phyloP scores from a whole-genome alignment of 1,140 invertebrate species.

The Drosophila orosa region DNA sequence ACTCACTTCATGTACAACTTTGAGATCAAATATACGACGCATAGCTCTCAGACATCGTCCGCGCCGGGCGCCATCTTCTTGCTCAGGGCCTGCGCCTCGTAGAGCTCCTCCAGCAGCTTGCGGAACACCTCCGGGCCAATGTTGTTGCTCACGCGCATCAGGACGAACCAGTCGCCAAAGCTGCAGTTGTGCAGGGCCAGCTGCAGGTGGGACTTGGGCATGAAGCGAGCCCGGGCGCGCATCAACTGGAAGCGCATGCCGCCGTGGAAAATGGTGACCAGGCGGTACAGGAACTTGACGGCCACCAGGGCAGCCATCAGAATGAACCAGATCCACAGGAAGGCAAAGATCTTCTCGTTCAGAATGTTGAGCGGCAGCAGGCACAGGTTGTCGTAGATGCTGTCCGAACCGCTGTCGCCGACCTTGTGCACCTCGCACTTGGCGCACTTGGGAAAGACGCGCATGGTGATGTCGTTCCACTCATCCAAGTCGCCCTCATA shows the following conservation, averaged over 20 bases:
- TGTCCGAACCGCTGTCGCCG: slow-evolving; percentile 87
- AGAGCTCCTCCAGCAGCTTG: slow-evolving; percentile 85
- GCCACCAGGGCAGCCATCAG: slow-evolving; percentile 87
- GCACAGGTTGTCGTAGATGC: slow-evolving; percentile 88
- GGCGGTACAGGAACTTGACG: slow-evolving; percentile 87
- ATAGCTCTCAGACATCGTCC: slow-evolving; percentile 28
- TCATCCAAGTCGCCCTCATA: slow-evolving; percentile 73
- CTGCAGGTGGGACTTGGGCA: slow-evolving; percentile 46
- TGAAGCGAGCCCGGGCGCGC: slow-evolving; percentile 84
- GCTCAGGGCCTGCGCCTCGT: slow-evolving; percentile 42
- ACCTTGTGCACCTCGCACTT: slow-evolving; percentile 90
- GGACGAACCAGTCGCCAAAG: slow-evolving; percentile 89
- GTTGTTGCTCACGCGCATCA: slow-evolving; percentile 88
- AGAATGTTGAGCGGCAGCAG: slow-evolving; percentile 91
- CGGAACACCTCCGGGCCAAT: slow-evolving; percentile 87
- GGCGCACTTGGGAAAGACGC: slow-evolving; percentile 91
- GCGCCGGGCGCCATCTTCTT: slow-evolving; percentile 14
- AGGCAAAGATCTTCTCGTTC: slow-evolving; percentile 92
- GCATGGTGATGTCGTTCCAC: slow-evolving; percentile 86
- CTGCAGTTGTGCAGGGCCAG: slow-evolving; percentile 58
- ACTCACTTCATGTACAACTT: slow-evolving; percentile 17
- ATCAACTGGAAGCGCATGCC: slow-evolving; percentile 84
- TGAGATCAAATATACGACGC: not conserved
- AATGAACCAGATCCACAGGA: slow-evolving; percentile 93
- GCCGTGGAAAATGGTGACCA: slow-evolving; percentile 54